These are phyloP conservation scores for Danio kyathit DNA, from an alignment of 2,797 vertebrate genomes.

Conservation along the genomic window DNA sequence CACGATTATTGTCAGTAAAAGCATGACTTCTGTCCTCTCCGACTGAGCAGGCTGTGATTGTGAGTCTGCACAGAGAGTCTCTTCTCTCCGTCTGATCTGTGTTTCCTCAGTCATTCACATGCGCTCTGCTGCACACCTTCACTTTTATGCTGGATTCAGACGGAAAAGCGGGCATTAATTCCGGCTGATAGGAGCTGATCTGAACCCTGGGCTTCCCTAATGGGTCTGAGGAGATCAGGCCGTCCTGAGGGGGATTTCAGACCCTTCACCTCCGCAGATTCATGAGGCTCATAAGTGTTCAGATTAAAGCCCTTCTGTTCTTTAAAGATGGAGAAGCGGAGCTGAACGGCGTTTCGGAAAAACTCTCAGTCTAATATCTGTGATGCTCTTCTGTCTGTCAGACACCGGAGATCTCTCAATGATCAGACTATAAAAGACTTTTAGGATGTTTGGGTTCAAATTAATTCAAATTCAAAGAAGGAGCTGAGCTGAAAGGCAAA, in stretches of 20 bases:
- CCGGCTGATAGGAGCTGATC: constrained; percentile 73
- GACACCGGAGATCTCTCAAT: background rate
- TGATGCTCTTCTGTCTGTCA: background rate
- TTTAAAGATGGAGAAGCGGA: constrained; percentile 27
- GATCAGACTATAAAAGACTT: background rate
- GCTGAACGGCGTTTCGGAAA: constrained; percentile 25
- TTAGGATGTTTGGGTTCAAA: too few species aligned
- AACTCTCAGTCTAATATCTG: constrained; percentile 16
- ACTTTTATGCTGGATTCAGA: constrained; percentile 54
- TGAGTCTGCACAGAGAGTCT: too few species aligned
- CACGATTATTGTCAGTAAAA: too few species aligned
- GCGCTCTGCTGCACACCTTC: constrained; percentile 23
- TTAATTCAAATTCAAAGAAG: too few species aligned
- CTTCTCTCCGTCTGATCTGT: too few species aligned
- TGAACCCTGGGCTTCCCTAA: constrained; percentile 77
- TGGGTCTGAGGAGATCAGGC: constrained; percentile 81
- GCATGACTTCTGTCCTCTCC: too few species aligned
- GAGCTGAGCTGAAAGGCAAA: too few species aligned
- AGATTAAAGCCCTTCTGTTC: constrained; percentile 38
- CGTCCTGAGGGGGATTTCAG: constrained; percentile 81
- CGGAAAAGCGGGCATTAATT: constrained; percentile 64
- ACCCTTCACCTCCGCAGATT: constrained; percentile 75
- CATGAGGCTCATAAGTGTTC: constrained; percentile 71
- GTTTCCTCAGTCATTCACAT: constrained; percentile 39
- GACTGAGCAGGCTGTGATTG: too few species aligned